phyloP scores from a whole-genome alignment of 2,797 vertebrate genomes.

The Tapirus indicus region DNA sequence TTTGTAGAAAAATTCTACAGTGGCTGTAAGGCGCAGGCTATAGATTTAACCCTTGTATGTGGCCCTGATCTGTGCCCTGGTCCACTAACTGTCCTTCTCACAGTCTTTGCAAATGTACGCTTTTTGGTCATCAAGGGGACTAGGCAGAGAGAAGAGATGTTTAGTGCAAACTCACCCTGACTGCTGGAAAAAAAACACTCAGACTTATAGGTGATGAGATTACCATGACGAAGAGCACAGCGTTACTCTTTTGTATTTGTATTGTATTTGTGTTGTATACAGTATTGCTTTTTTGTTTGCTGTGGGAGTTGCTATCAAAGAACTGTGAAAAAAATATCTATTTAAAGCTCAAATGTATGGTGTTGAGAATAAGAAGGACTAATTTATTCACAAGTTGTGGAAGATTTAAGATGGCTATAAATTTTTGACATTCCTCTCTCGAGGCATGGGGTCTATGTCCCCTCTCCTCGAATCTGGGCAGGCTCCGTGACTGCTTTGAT shows the following conservation, averaged over 20 bases:
- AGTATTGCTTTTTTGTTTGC: constrained; percentile 26
- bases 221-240: neutral
- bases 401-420: neutral
- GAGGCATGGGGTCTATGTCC: neutral
- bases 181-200: neutral
- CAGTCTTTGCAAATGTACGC: neutral
- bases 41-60: constrained; percentile 39
- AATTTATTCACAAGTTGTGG: neutral
- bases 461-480: neutral
- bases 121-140: neutral
- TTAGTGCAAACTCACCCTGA: constrained; percentile 22
- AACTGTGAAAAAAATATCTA: neutral
- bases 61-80: neutral
- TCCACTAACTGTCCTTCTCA: neutral
- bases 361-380: constrained; percentile 53
- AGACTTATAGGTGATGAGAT: neutral
- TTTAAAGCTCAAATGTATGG: constrained; percentile 47
- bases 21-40: neutral
- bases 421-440: neutral
- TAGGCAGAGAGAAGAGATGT: neutral
- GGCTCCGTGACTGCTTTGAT: neutral
- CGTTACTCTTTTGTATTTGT: neutral
- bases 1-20: constrained; percentile 55
- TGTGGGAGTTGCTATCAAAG: neutral
- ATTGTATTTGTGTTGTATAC: neutral